Evolutionary conservation across 2,797 vertebrate genomes (phyloP), one percentile per base, ranked within the genome.

Genomic region (Tragopan temminckii): DNA sequence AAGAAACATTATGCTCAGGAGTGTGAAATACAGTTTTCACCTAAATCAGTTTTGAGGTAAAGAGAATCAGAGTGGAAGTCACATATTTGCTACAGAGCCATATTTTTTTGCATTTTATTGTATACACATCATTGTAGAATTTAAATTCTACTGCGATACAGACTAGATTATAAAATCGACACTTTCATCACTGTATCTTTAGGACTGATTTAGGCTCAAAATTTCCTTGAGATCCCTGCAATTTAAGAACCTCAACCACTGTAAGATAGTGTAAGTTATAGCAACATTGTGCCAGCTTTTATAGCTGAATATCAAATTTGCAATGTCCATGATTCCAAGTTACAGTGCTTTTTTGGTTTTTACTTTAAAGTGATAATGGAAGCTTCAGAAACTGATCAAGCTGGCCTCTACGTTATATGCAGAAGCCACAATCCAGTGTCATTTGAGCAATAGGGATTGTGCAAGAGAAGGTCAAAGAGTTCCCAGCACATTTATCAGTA

Each of bases 271-370:
- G 76, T 20, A 48, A 78, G 23, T 8, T 27, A 68, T 43, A 61
- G 11, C 14, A 78, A 90, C 52, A 23, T 24, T 85, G 25, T 61
- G 57, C 19, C 68, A 85, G 19, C 19, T 70, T 59, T 85, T 77
- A 85, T 27, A 90, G 52, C 13, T 85, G 77, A 93, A 94, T 48
- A 80, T 80, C 20, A 88, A 27, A n/a, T 72, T 67, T 94, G 15
- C 33, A 69, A 78, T 88, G 85, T 69, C n/a, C 25, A 45, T 45
- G 21, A 69, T 62, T 80, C 40, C 43, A 42, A 80, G 66, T 40
- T 82, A 62, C 24, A 55, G 23, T 38, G 25, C 13, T 46, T 93
- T 86, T 88, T 63, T 63, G 24, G 7, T 59, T 86, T 86, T 79
- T 85, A 7, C 23, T 64, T 85, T 55, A 75, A 52, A 76, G 16